phyloP scores from a whole-genome alignment of 2,888 invertebrate genomes.

The Scaptomyza caliginosa region DNA sequence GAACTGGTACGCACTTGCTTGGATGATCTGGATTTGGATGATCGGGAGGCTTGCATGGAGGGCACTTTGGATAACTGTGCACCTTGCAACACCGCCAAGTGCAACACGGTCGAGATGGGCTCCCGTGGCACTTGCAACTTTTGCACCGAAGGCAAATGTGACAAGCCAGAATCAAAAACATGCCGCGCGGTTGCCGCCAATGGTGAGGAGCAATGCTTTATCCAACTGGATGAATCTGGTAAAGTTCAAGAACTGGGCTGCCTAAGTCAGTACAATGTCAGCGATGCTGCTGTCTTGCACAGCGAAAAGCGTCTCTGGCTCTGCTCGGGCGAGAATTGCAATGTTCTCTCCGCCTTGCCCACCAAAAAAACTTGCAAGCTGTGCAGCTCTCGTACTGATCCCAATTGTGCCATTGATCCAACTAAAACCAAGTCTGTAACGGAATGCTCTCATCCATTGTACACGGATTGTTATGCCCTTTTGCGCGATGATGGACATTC shows the following conservation, averaged over 20 bases:
- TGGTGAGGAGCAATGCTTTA: conserved; percentile 71
- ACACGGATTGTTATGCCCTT: conserved; percentile 75
- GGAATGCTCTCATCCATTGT: conserved; percentile 50
- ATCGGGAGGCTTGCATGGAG: conserved; percentile 60
- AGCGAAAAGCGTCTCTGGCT: conserved; percentile 66
- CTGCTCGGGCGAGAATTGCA: conserved; percentile 77
- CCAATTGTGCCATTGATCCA: conserved; percentile 68
- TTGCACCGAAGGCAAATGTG: conserved; percentile 71
- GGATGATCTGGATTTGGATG: conserved; percentile 77
- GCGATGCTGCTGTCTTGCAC: conserved; percentile 53
- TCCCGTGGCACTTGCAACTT: conserved; percentile 67
- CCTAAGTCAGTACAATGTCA: conserved; percentile 71
- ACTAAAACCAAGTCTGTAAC: conserved; percentile 24
- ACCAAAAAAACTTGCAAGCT: conserved; percentile 51
- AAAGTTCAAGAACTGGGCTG: conserved; percentile 70
- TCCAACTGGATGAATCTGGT: conserved; percentile 58
- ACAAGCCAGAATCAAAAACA: conserved; percentile 41
- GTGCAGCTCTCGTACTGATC: conserved; percentile 75
- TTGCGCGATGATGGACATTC: conserved; percentile 73
- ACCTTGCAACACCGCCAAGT: conserved; percentile 56
- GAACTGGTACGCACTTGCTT: conserved; percentile 77
- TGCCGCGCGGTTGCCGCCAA: conserved; percentile 66
- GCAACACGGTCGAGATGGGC: conserved; percentile 72
- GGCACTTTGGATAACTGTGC: conserved; percentile 58
- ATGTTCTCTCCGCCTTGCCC: conserved; percentile 63